Evolutionary conservation across 1,140 invertebrate species (phyloP).

Genomic region (Araneus ventricosus): DNA sequence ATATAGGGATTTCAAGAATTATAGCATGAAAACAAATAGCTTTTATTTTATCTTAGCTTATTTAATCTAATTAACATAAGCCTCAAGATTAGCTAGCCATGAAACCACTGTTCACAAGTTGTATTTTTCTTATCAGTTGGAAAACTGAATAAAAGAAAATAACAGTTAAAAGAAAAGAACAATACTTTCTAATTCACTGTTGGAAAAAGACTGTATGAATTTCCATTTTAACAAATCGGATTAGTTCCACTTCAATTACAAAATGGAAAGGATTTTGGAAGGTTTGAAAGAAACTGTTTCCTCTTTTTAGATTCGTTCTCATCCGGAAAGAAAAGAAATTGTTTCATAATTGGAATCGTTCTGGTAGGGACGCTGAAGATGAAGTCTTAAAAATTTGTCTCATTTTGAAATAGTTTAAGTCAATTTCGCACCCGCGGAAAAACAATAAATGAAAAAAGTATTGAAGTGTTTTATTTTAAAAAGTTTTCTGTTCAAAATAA

Average conservation of each 20-base stretch:
- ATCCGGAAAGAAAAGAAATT: not conserved
- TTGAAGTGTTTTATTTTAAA: no score
- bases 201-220: slow-evolving; percentile 36
- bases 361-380: no score
- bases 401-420: no score
- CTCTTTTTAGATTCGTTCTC: not conserved
- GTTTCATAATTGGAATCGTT: no score
- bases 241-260: slow-evolving; percentile 54
- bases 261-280: slow-evolving; percentile 14
- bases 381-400: no score
- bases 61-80: not conserved
- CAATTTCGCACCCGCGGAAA: no score
- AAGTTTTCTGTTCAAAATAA: no score
- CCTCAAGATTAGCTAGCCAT: not conserved
- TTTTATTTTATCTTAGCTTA: not conserved
- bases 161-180: not conserved
- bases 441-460: no score
- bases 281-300: not conserved
- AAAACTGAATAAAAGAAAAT: not conserved
- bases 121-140: not conserved
- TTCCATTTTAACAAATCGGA: slow-evolving; percentile 51
- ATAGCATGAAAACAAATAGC: no score
- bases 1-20: no score
- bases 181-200: not conserved
- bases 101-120: not conserved